Evolutionary conservation across 2,797 vertebrate genomes (phyloP), one percentile per base, ranked within the genome.

Genomic region (Rhincodon typus): DNA sequence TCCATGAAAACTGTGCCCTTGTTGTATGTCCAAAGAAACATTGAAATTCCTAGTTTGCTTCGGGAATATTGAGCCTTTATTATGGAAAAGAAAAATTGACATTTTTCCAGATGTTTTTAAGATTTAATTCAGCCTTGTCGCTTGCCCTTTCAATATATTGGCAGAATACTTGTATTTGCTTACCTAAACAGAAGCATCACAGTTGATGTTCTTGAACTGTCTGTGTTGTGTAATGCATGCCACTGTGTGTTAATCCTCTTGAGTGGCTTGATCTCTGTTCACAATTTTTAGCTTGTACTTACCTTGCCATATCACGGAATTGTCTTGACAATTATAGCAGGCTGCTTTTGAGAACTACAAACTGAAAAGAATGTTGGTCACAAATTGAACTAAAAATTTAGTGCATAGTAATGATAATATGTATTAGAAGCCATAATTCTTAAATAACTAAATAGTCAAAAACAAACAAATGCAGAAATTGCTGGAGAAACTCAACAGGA

Each of bases 101-200:
- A 25, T 69, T 91, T 69, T 42, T 67, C 21, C 21, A 42, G 19
- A 38, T 66, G 42, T 0, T 42, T 93, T 93, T 66, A 34, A 91
- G 10, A 93, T n/a, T 62, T 19, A n/a, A 90, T 93, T 93, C n/a
- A 93, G 90, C 66, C 90, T 93, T 93, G 90, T 69, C 66, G 13
- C 62, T 93, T 93, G 90, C 69, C 62, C 62, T 93, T 25, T 69
- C 62, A 19, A 38, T 67, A 38, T 62, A 67, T 93, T 67, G 62
- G 17, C 38, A 67, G 62, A 66, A 93, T 93, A 27, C n/a, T 93
- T 93, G 7, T 38, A 25, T n/a, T 67, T n/a, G 90, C 38, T 38
- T 67, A 38, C n/a, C 38, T 93, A 38, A 38, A 67, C 19, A 25
- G 53, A 67, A 38, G 46, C 46, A 27, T 53, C 50, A 19, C 50